Evolutionary conservation across 2,888 invertebrate genomes (phyloP), one percentile per base, ranked within the genome.

Genomic region (Diachrysia chrysitis): DNA sequence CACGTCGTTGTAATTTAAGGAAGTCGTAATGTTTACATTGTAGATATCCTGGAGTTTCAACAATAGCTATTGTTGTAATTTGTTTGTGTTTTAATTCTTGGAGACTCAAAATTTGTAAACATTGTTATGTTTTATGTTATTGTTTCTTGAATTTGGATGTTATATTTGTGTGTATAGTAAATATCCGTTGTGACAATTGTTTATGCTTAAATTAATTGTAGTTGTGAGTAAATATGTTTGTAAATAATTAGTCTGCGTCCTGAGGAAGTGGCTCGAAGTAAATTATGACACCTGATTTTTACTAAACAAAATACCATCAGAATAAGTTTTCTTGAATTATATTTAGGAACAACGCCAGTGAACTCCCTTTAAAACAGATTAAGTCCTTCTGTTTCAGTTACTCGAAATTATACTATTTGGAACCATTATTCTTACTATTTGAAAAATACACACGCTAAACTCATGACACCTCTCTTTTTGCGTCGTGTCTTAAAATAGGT

Each of bases 11-110:
- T 61, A 76, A 81, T 84, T 82, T 81, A 78, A 66, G 51, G 29
- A 76, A 76, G 66, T 32, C 53, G 73, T 69, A 21, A 35, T 71
- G 73, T 76, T 72, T 70, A 58, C 69, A 23, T 76, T 82, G 74
- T 66, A 66, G 54, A 62, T 19, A 53, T 32, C 58, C 74, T 10
- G 61, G 53, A 25, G 32, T 35, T 25, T 60, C 51, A 62, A 83
- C 84, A 85, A 85, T 82, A 51, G 77, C 66, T 51, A 85, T 85
- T 86, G 86, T 85, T 21, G 63, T 0, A 48, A 62, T 25, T 58
- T 73, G 79, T 80, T 75, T 72, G 76, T 79, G 63, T 81, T 68
- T 70, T 69, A 74, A 78, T 80, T 81, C 83, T 78, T 58, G 66
- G 80, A 77, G 51, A 32, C 16, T 7, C 10, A 58, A 21, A 32